These are phyloP conservation scores for Oryzias celebensis DNA, from an alignment of 2,113 vertebrate species.

Conservation along the genomic window DNA sequence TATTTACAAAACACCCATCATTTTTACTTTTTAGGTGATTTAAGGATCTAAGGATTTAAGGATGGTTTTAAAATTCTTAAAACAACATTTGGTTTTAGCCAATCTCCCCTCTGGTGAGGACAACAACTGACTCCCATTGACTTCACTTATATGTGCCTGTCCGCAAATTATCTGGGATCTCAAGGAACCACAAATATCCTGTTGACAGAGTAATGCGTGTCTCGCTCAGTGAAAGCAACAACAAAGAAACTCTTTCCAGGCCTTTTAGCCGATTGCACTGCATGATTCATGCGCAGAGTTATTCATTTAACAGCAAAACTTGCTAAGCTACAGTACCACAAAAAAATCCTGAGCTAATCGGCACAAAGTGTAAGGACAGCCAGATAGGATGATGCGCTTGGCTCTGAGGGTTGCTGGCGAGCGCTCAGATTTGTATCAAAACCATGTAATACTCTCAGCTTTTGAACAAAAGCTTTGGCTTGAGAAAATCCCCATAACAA, in stretches of 20 bases:
- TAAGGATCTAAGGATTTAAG: not conserved
- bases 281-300: conserved; percentile 22
- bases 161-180: conserved; percentile 7
- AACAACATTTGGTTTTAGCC: conserved; percentile 2
- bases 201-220: conserved; percentile 31
- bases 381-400: conserved; percentile 35
- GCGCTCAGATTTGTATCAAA: conserved; percentile 46
- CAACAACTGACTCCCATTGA: conserved; percentile 17
- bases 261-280: conserved; percentile 12
- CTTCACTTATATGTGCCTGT: conserved; percentile 6
- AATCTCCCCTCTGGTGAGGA: conserved; percentile 15
- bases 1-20: too few relatives aligned
- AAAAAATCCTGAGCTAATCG: conserved; percentile 14
- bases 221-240: conserved; percentile 12
- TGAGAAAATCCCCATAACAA: conserved; percentile 30
- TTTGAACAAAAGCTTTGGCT: conserved; percentile 45
- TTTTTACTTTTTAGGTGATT: not conserved
- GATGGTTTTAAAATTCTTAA: conserved; percentile 6
- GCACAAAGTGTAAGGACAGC: conserved; percentile 22
- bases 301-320: conserved; percentile 24
- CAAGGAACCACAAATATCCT: conserved; percentile 4
- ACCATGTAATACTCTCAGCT: conserved; percentile 45
- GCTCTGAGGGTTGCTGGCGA: conserved; percentile 33
- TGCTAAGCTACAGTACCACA: conserved; percentile 13
- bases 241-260: conserved; percentile 13